Conservation (phyloP, 2,888 invertebrate species). For the Latrodectus hesperus region DNA sequence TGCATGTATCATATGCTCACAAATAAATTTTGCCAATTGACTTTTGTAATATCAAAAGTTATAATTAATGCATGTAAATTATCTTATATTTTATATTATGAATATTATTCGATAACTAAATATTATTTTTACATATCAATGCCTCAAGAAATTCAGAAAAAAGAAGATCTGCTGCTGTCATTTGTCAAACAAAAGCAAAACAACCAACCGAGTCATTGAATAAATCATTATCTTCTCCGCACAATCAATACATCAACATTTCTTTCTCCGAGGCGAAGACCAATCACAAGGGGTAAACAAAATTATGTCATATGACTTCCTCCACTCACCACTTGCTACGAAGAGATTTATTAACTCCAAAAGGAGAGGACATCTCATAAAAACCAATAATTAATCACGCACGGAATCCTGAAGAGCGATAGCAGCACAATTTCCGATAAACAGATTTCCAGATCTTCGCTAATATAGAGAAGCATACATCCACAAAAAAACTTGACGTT, state of each 20-base stretch:
- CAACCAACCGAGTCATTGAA: too few relatives aligned
- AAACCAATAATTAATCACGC: constrained; percentile 62
- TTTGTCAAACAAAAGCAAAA: too few relatives aligned
- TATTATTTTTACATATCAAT: too few relatives aligned
- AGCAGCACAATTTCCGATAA: constrained; percentile 56
- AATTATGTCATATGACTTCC: constrained; percentile 7
- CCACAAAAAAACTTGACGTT: constrained; percentile 5
- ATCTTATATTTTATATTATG: too few relatives aligned
- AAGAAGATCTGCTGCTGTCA: too few relatives aligned
- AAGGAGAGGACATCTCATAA: constrained; percentile 36
- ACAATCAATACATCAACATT: neutral
- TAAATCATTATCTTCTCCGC: too few relatives aligned
- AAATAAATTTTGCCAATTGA: too few relatives aligned
- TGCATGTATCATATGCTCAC: too few relatives aligned
- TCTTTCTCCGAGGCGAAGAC: neutral
- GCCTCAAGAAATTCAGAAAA: too few relatives aligned
- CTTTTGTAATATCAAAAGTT: too few relatives aligned
- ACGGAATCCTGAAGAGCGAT: constrained; percentile 39
- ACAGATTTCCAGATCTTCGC: constrained; percentile 46
- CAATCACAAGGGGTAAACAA: neutral
- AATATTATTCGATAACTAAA: too few relatives aligned
- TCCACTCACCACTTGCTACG: constrained; percentile 5
- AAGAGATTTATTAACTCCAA: constrained; percentile 52
- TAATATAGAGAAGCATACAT: constrained; percentile 7
- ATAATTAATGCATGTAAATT: too few relatives aligned